These are phyloP conservation scores for Fulica atra DNA, from an alignment of 2,113 vertebrate genomes.

Conservation along the genomic window DNA sequence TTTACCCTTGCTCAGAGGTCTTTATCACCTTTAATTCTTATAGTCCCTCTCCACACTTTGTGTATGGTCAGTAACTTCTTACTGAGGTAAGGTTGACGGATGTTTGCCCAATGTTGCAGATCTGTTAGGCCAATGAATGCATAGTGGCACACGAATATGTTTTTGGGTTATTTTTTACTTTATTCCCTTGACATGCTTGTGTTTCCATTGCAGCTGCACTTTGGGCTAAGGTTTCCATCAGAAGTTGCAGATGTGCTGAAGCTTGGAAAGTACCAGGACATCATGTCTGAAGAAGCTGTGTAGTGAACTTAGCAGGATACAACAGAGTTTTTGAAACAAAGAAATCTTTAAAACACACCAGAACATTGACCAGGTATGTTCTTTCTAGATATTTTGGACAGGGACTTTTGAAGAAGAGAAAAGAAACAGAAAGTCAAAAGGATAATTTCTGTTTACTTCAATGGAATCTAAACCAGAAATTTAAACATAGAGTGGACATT, in stretches of 20 bases:
- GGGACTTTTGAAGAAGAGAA: background rate
- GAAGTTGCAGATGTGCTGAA: background rate
- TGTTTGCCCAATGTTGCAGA: background rate
- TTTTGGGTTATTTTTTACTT: background rate
- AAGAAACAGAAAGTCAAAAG: background rate
- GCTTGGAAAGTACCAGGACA: background rate
- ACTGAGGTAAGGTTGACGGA: background rate
- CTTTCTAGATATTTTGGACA: background rate
- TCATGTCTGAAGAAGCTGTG: accelerated
- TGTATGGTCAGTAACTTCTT: background rate
- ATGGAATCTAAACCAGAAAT: background rate
- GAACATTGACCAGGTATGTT: background rate
- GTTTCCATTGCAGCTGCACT: background rate
- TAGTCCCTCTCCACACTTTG: background rate
- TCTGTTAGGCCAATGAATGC: background rate
- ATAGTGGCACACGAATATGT: background rate
- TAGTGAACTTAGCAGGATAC: background rate
- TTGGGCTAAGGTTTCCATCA: background rate
- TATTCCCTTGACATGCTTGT: background rate
- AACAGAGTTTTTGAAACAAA: background rate
- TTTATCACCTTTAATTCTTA: background rate
- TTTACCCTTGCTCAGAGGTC: background rate
- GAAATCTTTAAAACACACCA: background rate
- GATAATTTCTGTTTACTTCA: background rate
- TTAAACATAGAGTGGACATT: background rate